These are phyloP conservation scores for Sebastes vulpes DNA, from an alignment of 2,797 vertebrate species.

Conservation along the genomic window DNA sequence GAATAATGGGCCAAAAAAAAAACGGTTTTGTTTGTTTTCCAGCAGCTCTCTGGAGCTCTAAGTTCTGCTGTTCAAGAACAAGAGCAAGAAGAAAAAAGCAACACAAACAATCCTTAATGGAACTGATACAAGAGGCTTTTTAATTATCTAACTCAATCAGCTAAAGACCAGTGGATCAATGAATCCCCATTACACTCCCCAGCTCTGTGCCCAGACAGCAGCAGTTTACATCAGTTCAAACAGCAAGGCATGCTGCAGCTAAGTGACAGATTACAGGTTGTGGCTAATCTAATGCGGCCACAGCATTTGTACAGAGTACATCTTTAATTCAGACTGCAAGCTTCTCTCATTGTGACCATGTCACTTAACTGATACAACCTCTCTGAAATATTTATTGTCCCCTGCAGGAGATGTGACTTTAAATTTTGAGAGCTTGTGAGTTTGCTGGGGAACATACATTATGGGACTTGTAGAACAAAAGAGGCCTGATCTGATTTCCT, in stretches of 20 bases:
- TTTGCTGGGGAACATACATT: slow-evolving; percentile 19
- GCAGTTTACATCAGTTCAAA: slow-evolving; percentile 85
- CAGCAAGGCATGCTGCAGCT: slow-evolving; percentile 76
- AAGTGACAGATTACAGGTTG: slow-evolving; percentile 89
- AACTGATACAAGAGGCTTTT: slow-evolving; percentile 89
- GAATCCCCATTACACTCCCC: slow-evolving; percentile 87
- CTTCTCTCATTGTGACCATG: slow-evolving; percentile 77
- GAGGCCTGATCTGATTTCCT: background rate
- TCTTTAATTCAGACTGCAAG: slow-evolving; percentile 86
- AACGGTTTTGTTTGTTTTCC: slow-evolving; percentile 38
- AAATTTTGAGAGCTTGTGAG: slow-evolving; percentile 37
- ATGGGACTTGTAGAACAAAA: background rate
- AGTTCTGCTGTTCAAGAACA: slow-evolving; percentile 76
- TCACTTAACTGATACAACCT: slow-evolving; percentile 80
- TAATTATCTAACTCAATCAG: slow-evolving; percentile 92
- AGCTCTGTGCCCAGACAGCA: slow-evolving; percentile 77
- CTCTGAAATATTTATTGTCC: slow-evolving; percentile 81
- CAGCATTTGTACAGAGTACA: slow-evolving; percentile 81
- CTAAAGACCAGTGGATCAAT: slow-evolving; percentile 88
- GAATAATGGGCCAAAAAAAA: slow-evolving; percentile 33
- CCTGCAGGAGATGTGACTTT: slow-evolving; percentile 56
- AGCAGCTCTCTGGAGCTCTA: slow-evolving; percentile 46
- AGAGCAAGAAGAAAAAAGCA: slow-evolving; percentile 64
- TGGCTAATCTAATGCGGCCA: slow-evolving; percentile 86
- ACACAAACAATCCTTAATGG: slow-evolving; percentile 89